Conservation (phyloP, 2,113 vertebrate genomes). For the Rhinichthys klamathensis region DNA sequence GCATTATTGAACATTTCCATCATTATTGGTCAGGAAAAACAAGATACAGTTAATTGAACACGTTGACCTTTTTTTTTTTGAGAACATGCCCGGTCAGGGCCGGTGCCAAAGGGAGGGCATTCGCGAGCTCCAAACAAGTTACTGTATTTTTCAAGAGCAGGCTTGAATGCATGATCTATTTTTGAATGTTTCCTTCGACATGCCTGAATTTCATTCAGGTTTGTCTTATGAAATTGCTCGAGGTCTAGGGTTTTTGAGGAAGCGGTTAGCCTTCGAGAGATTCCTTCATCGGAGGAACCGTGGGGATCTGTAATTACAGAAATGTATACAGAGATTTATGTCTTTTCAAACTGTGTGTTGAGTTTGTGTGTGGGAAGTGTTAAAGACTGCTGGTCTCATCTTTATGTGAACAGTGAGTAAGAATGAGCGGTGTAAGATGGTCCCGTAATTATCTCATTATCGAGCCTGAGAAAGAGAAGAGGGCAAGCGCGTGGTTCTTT, state of each 20-base stretch:
- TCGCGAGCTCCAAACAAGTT: too few relatives aligned
- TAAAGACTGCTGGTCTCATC: slow-evolving; percentile 9
- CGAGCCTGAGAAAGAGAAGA: slow-evolving; percentile 52
- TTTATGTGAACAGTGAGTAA: slow-evolving; percentile 60
- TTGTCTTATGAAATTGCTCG: slow-evolving; percentile 17
- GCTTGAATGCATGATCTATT: background rate
- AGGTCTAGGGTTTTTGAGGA: slow-evolving; percentile 4
- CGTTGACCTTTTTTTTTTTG: background rate
- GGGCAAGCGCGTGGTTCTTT: slow-evolving; percentile 45
- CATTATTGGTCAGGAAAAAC: background rate
- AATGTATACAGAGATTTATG: slow-evolving; percentile 51
- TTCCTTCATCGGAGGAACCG: slow-evolving; percentile 54
- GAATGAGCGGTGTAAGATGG: slow-evolving; percentile 64
- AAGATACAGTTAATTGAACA: background rate
- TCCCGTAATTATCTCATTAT: slow-evolving; percentile 73
- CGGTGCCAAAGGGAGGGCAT: too few relatives aligned
- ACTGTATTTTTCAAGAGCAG: slow-evolving; percentile 34
- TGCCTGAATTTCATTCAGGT: background rate
- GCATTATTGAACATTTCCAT: background rate
- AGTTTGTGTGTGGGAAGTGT: slow-evolving; percentile 41
- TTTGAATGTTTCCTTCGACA: background rate
- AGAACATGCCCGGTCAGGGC: background rate
- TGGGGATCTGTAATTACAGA: slow-evolving; percentile 68
- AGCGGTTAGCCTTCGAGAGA: slow-evolving; percentile 62
- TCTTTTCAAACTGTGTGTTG: slow-evolving; percentile 1